These are phyloP conservation scores for Diadegma fenestrale DNA, from an alignment of 2,888 invertebrate species.

Conservation along the genomic window DNA sequence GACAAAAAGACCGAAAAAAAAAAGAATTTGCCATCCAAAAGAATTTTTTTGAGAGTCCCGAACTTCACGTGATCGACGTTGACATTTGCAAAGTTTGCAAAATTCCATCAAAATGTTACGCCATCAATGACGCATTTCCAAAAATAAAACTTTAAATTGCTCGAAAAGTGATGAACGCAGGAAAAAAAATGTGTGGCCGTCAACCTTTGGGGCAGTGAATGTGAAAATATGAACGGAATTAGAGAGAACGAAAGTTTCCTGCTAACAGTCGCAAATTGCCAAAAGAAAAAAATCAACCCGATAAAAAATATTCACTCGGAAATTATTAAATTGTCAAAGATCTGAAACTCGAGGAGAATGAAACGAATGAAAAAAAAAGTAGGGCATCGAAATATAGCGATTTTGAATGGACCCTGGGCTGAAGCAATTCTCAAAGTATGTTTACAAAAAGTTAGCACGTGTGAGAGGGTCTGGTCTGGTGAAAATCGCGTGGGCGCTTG, in stretches of 20 bases:
- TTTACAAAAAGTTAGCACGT: conserved; percentile 34
- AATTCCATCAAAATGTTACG: background rate
- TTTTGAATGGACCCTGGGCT: background rate
- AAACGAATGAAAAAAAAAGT: background rate
- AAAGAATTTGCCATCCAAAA: background rate
- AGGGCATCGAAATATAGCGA: background rate
- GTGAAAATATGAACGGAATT: background rate
- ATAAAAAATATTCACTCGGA: background rate
- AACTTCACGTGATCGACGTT: background rate
- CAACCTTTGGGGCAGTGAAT: background rate
- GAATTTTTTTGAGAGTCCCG: background rate
- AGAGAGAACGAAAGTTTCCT: background rate
- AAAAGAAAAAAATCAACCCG: background rate
- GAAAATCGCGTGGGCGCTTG: conserved; percentile 26
- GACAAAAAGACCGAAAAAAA: background rate
- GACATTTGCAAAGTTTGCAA: background rate
- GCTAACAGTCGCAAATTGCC: background rate
- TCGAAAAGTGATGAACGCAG: background rate
- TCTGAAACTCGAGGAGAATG: background rate
- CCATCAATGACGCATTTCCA: background rate
- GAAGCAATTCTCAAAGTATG: background rate
- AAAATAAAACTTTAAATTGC: background rate
- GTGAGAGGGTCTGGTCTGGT: background rate
- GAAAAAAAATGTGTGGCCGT: background rate
- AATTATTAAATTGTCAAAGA: background rate